Evolutionary conservation across 2,113 vertebrate species (phyloP), one percentile per base, ranked within the genome.

Genomic region (Cryptotis parvus): DNA sequence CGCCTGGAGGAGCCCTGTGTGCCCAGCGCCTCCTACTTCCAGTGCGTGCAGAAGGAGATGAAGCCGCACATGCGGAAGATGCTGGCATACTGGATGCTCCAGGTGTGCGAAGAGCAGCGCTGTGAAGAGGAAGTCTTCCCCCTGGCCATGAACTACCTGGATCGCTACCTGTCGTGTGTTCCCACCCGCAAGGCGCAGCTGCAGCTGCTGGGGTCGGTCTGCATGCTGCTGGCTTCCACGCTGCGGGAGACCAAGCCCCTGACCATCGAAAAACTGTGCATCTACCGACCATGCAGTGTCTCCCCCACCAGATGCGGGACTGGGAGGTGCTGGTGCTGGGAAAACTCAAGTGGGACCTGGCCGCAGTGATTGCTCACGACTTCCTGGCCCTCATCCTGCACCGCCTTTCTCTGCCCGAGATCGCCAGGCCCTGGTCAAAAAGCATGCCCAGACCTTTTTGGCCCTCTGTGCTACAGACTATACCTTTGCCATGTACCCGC

Each of bases 91-190:
- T 99, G 99, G 99, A 99, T 99, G 99, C 92, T 99, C 80, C 93
- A 98, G 99, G 99, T 99, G 91, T 99, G 99, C 6, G 99, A 99
- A 97, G 99, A 99, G 94, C 99, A 99, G 98, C 98, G 98, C 78
- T 99, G 99, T 0, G 99, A 99, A 95, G 98, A 99, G 87, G 99
- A 99, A 95, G 99, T 99, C 95, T 99, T 99, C 93, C 98, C 99
- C 0, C 97, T 98, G 97, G 98, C 99, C 29, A 98, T 99, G 96
- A 97, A 97, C 73, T 99, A 99, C 45, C 93, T 99, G 98, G 99
- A 99, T 97, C 98, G 97, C 4, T 99, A 98, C 98, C 97, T 99
- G 97, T 98, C 98, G 5, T 97, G 95, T 0, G 98, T 98, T 65
- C 29, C 95, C 0, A 79, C 98, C 61, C 78, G 95, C 7, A 98